Evolutionary conservation across 2,113 vertebrate species (phyloP).

Genomic region (Mus spicilegus): DNA sequence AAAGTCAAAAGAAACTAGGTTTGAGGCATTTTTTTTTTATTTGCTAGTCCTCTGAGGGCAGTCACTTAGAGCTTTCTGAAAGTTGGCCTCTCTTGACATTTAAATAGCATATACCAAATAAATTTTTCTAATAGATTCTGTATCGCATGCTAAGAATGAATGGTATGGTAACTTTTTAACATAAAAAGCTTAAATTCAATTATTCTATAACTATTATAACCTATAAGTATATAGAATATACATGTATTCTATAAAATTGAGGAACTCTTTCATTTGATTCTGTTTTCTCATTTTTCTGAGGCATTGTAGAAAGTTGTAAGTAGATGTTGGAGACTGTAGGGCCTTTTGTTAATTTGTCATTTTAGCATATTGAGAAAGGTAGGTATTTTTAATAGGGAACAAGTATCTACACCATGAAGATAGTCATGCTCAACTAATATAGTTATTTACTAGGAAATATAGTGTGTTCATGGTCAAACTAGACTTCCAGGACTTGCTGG

Average conservation of each 20-base stretch:
- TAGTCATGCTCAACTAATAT: neutral
- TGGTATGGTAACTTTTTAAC: neutral
- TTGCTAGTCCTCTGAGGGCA: neutral
- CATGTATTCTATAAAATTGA: neutral
- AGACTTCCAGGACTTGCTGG: neutral
- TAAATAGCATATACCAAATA: neutral
- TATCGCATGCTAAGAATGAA: neutral
- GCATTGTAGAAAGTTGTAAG: neutral
- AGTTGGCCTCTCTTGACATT: neutral
- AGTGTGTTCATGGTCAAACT: neutral
- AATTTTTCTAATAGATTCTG: neutral
- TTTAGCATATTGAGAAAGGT: neutral
- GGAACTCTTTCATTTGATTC: neutral
- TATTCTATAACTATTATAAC: neutral
- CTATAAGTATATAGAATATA: too few relatives aligned
- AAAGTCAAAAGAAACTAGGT: neutral
- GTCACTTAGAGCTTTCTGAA: neutral
- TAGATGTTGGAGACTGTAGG: neutral
- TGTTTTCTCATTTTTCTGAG: neutral
- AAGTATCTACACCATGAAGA: neutral
- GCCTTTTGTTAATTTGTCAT: neutral
- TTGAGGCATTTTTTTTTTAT: neutral
- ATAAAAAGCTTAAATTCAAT: neutral
- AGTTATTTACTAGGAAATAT: neutral
- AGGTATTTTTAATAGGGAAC: neutral